Conservation (phyloP, 1,140 invertebrate genomes). For the Drosophila nigrodunni region DNA sequence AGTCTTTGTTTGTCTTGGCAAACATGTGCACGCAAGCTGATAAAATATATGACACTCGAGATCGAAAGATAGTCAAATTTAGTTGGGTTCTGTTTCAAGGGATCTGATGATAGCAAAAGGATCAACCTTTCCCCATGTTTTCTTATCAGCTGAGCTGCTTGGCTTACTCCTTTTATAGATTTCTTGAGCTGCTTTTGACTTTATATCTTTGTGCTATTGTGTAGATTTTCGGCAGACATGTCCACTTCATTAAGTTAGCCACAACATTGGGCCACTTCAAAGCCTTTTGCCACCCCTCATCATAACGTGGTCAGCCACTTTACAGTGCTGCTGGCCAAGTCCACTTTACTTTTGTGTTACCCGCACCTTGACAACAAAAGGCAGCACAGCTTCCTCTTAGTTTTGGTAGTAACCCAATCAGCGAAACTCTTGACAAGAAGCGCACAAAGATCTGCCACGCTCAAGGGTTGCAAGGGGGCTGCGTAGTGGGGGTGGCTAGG, state of each 20-base stretch:
- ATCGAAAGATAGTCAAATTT: slow-evolving; percentile 33
- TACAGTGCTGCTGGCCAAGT: slow-evolving; percentile 34
- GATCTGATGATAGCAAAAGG: slow-evolving; percentile 1
- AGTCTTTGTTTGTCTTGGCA: slow-evolving; percentile 40
- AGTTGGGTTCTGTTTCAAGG: not conserved
- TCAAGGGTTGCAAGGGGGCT: not conserved
- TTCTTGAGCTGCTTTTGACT: slow-evolving; percentile 39
- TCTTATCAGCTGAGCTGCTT: slow-evolving; percentile 1
- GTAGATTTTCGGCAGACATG: slow-evolving; percentile 56
- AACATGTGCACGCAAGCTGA: slow-evolving; percentile 26
- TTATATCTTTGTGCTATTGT: slow-evolving; percentile 34
- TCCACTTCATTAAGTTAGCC: slow-evolving; percentile 73
- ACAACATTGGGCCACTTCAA: slow-evolving; percentile 66
- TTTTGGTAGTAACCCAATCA: slow-evolving; percentile 29
- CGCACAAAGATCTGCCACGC: slow-evolving; percentile 10
- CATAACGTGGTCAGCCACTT: slow-evolving; percentile 24
- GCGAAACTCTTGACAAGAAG: slow-evolving; percentile 38
- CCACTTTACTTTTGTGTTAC: slow-evolving; percentile 28
- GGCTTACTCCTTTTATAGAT: not conserved
- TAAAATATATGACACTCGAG: slow-evolving; percentile 40
- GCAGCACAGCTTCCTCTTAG: slow-evolving; percentile 10
- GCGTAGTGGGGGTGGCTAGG: slow-evolving; percentile 6
- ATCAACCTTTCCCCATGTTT: not conserved
- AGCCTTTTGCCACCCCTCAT: slow-evolving; percentile 25
- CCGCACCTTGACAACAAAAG: slow-evolving; percentile 56